Evolutionary conservation across 2,113 vertebrate species (phyloP).

Genomic region (Triplophysa rosa): DNA sequence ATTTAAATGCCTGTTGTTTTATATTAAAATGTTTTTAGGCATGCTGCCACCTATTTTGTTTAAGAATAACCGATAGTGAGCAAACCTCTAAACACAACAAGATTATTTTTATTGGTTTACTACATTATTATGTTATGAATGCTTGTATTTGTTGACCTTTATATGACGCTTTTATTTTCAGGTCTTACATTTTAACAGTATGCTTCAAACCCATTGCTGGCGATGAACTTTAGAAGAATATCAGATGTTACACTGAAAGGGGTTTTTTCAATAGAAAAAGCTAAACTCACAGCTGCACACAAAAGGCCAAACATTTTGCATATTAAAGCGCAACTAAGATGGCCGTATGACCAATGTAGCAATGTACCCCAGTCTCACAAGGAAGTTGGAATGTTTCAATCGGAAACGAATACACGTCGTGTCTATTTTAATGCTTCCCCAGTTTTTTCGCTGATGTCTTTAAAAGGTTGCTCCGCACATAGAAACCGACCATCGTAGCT

Average conservation of each 20-base stretch:
- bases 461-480: not conserved
- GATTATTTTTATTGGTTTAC: not conserved
- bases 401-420: constrained; percentile 8
- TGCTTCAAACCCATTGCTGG: too few species aligned
- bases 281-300: constrained; percentile 25
- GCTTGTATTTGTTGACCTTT: too few species aligned
- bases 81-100: not conserved
- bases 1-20: constrained; percentile 53
- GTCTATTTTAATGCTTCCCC: constrained; percentile 21
- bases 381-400: not conserved
- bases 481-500: constrained; percentile 37
- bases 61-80: not conserved
- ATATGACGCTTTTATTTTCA: too few species aligned
- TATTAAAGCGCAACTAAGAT: not conserved
- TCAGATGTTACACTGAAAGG: not conserved
- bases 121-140: not conserved
- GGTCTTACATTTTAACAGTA: too few species aligned
- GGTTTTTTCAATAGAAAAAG: constrained; percentile 10
- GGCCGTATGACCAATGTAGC: constrained; percentile 6
- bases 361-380: not conserved
- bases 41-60: constrained; percentile 1
- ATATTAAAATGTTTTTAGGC: constrained; percentile 48
- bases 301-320: constrained; percentile 4
- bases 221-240: too few species aligned
- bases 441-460: constrained; percentile 7